Conservation (phyloP, 1,140 invertebrate species). For the Daktulosphaira vitifoliae region DNA sequence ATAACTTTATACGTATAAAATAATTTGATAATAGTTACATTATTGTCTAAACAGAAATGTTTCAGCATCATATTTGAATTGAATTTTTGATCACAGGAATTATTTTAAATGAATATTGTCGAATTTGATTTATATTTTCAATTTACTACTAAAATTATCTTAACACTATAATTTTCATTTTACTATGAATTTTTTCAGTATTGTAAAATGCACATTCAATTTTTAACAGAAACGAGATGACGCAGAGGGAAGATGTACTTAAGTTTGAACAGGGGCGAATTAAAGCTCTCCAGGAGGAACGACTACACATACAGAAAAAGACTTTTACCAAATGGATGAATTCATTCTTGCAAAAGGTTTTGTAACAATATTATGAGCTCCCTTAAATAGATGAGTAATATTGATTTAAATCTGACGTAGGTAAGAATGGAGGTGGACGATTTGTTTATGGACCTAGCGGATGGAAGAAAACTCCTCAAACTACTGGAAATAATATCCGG, state of each 20-base stretch:
- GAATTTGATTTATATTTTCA: no score
- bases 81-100: no score
- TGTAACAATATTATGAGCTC: no score
- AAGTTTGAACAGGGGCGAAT: constrained; percentile 96
- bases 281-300: constrained; percentile 90
- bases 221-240: constrained; percentile 52
- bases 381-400: no score
- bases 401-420: constrained; percentile 43
- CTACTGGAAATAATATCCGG: constrained; percentile 98
- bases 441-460: constrained; percentile 89
- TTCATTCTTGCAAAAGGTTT: constrained; percentile 94
- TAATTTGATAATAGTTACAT: no score
- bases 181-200: constrained; percentile 30
- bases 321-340: constrained; percentile 99
- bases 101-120: no score
- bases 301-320: constrained; percentile 97
- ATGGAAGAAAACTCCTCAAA: constrained; percentile 91
- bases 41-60: no score
- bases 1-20: no score
- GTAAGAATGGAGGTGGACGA: constrained; percentile 94
- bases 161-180: no score
- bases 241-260: constrained; percentile 76
- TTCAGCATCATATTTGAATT: no score
- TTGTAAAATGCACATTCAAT: constrained; percentile 26
- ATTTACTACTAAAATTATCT: no score